Conservation (phyloP, 2,797 vertebrate species). For the Nyctalus aviator region DNA sequence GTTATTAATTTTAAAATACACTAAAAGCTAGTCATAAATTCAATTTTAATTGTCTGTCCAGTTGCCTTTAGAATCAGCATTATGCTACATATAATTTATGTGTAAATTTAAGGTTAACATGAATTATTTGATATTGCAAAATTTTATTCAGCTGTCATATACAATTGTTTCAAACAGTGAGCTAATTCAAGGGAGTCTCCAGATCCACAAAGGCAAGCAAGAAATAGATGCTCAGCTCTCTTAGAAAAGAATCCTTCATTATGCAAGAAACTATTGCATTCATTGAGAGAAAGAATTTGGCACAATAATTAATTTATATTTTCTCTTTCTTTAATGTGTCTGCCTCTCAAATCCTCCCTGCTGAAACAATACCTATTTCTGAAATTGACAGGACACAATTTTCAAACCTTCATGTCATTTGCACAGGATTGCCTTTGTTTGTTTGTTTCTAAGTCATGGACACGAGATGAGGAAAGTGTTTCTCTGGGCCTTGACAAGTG, state of each 20-base stretch:
- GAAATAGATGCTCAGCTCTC: not conserved
- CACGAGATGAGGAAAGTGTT: not conserved
- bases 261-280: not conserved
- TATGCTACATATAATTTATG: not conserved
- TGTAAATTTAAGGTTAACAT: not conserved
- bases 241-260: slow-evolving; percentile 9
- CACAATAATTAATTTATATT: slow-evolving; percentile 10
- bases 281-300: not conserved
- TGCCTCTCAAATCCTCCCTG: not conserved
- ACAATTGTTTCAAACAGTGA: slow-evolving; percentile 4
- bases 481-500: not conserved
- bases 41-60: not conserved
- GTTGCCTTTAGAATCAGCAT: not conserved
- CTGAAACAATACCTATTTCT: not conserved
- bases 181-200: not conserved
- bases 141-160: not conserved
- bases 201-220: not conserved
- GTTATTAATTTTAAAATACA: slow-evolving; percentile 8
- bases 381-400: not conserved
- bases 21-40: not conserved
- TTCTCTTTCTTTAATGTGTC: slow-evolving; percentile 18
- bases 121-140: slow-evolving; percentile 22
- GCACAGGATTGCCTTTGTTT: not conserved
- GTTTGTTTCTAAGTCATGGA: not conserved
- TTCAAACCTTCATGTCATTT: not conserved